These are phyloP conservation scores for Fregata magnificens DNA, from an alignment of 2,113 vertebrate species.

Conservation along the genomic window DNA sequence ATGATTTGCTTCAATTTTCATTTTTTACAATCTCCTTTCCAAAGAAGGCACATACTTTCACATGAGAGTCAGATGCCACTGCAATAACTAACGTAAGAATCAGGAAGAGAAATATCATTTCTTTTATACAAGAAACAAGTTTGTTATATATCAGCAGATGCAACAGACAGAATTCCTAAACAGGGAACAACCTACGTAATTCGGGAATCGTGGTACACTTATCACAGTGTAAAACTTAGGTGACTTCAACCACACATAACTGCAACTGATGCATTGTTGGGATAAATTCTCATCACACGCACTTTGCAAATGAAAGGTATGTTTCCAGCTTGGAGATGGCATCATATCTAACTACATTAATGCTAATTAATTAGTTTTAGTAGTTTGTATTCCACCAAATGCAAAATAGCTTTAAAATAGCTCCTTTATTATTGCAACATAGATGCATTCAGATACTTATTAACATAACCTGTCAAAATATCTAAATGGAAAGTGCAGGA, in stretches of 20 bases:
- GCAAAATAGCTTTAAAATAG: background rate
- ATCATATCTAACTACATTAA: fast-evolving
- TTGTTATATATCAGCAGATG: background rate
- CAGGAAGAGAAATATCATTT: background rate
- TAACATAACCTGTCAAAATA: background rate
- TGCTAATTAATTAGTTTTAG: background rate
- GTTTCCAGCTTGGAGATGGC: background rate
- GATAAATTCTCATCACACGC: fast-evolving
- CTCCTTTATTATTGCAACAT: background rate
- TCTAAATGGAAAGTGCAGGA: background rate
- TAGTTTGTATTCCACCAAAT: background rate
- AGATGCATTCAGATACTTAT: background rate
- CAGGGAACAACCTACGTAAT: background rate
- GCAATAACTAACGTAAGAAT: background rate
- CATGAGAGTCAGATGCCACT: background rate
- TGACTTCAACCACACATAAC: background rate
- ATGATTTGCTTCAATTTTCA: background rate
- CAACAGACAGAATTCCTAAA: background rate
- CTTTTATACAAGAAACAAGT: background rate
- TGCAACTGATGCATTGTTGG: background rate
- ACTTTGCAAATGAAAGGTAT: background rate
- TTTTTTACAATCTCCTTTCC: background rate
- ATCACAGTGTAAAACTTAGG: background rate
- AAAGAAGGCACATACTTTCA: background rate
- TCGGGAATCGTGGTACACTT: background rate